A percentile compares a stretch with the other conserved stretches of the same genome.
phyloP scores from a whole-genome alignment of 2,888 invertebrate genomes.

The Mimas tiliae region DNA sequence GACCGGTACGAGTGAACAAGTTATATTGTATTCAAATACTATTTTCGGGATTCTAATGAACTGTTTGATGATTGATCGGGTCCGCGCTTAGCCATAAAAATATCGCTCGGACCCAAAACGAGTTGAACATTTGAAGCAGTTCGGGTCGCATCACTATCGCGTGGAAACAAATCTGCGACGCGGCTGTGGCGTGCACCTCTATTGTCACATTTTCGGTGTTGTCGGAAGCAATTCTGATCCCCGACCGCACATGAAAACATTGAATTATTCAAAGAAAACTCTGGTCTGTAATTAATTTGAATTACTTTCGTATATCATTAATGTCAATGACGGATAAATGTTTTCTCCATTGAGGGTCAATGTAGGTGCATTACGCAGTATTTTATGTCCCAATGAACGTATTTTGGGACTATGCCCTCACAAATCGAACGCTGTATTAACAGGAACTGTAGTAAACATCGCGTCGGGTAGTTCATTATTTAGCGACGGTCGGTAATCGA shows the following conservation, averaged over 20 bases:
- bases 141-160: slow-evolving; percentile 23
- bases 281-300: neutral
- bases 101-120: neutral
- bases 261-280: neutral
- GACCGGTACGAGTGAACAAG: neutral
- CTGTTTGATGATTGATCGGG: neutral
- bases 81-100: neutral
- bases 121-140: neutral
- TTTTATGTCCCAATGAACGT: neutral
- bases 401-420: neutral
- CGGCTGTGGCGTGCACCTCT: slow-evolving; percentile 4
- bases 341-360: neutral
- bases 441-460: neutral
- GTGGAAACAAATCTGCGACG: neutral
- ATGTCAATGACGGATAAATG: neutral
- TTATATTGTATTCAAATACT: neutral
- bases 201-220: neutral
- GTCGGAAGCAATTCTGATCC: neutral
- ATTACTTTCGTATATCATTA: neutral
- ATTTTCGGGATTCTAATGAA: neutral
- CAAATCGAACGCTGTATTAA: neutral
- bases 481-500: slow-evolving; percentile 4
- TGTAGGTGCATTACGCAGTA: neutral
- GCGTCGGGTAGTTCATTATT: neutral
- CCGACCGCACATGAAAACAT: neutral